Base-by-base conservation (phyloP, 1,140 invertebrate genomes). In the Nixonia krombeini region DNA sequence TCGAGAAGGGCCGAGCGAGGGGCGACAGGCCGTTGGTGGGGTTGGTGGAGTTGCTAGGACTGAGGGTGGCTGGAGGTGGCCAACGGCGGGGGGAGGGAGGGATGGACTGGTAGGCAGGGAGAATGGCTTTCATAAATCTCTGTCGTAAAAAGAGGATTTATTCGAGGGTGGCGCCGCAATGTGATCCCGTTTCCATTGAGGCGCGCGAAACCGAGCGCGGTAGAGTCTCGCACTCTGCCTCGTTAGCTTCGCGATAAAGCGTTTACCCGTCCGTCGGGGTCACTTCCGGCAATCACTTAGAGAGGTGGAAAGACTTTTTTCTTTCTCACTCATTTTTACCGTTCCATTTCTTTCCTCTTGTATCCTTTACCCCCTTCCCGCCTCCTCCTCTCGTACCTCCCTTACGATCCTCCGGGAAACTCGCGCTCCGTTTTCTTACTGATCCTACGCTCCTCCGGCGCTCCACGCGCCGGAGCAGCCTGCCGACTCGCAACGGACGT, bases 111-210 rank as follows among this genome's bases (percentile, higher is more conserved):
- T 62, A 49, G 33, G 64, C 45, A 50, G 53, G 40, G 31, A 65
- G 72, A 83, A 81, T 80, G 77, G 76, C 75, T 81, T 81, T 81
- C 72, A 83, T 81, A 83, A 83, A 83, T 83, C 79, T 81, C 71
- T 67, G 79, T 80, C 78, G 76, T 81, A 82, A 82, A 82, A 82
- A 80, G 74, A 75, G 79, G 79, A 81, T 82, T 82, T 81, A 82
- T 82, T 79, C 70, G 66, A 73, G 69, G 70, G 73, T 59, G 62
- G 59, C 55, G 47, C 62, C 35, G 51, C 56, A 70, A 33, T 58
- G 61, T 56, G 73, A 76, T 74, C 69, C 52, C 59, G 68, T 72
- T 72, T 73, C 62, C 73, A 70, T 76, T 71, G 69, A 75, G 62
- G 55, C 62, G 59, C 58, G 72, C 66, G 75, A 75, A 76, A 78